Conservation (phyloP, 1,140 invertebrate species). For the Ostrea edulis region DNA sequence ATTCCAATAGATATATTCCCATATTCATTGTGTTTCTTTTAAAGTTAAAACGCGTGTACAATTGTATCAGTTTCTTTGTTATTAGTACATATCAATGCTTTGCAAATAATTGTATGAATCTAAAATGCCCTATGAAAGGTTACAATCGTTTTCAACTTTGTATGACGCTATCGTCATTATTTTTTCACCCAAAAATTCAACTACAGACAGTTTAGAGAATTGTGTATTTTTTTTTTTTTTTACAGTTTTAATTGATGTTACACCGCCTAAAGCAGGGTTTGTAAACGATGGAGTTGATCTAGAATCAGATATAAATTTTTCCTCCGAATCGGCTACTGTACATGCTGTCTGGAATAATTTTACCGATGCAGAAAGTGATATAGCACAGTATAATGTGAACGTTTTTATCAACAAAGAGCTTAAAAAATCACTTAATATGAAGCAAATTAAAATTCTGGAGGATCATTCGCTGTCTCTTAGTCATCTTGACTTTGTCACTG, state of each 20-base stretch:
- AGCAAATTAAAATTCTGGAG: conserved; percentile 35
- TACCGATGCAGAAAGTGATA: conserved; percentile 62
- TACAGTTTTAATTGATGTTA: conserved; percentile 63
- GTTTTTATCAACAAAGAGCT: conserved; percentile 56
- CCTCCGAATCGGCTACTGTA: conserved; percentile 58
- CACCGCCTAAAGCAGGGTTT: conserved; percentile 55
- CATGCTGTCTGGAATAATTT: conserved; percentile 56
- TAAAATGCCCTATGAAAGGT: no score
- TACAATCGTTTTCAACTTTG: no score
- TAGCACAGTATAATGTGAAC: conserved; percentile 52
- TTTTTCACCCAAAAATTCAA: no score
- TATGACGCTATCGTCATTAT: no score
- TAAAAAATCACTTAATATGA: conserved; percentile 41
- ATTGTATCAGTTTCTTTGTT: no score
- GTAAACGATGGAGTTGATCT: conserved; percentile 53
- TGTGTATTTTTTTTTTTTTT: neutral
- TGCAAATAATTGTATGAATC: no score
- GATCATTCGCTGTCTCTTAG: conserved; percentile 59
- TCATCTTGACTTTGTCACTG: conserved; percentile 52
- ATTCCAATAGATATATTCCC: no score
- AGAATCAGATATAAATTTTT: conserved; percentile 53
- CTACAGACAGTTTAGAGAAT: neutral
- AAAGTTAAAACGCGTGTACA: no score
- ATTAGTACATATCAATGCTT: no score
- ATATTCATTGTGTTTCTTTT: no score